Base-by-base conservation (phyloP, 2,888 invertebrate genomes). In the Eupithecia subfuscata region DNA sequence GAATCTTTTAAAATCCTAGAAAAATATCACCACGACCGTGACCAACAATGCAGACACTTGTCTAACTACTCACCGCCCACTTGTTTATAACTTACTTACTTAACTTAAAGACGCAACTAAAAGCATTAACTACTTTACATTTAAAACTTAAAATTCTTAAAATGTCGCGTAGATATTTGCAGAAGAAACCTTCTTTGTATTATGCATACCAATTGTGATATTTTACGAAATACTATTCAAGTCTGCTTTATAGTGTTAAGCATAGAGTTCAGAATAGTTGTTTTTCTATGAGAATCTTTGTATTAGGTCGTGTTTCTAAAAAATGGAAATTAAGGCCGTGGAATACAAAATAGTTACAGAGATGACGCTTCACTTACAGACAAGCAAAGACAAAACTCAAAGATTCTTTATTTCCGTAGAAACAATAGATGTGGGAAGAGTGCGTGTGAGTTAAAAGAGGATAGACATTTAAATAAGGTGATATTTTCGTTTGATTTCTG, bases 321-420 rank as follows among this genome's bases (percentile, higher is more conserved):
- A 90, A 90, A 91, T 91, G 89, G 88, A 91, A 89, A 91, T 91
- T 90, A 88, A 88, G 91, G 60, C 22, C 4, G 9, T 43, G 67
- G 75, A 25, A 25, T 75, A 65, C 5, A n/a, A n/a, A 64, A 43
- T 56, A 69, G 45, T 64, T 22, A 16, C 12, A 8, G 11, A 37
- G 40, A 40, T 9, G 40, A 9, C 6, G 9, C 9, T 40, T 40
- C 40, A 40, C 40, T 40, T 40, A 37, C 2, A 37, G 37, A 37
- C 37, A 7, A 37, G 37, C 37, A 37, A 37, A 37, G 37, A 37
- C 37, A 37, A 37, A 37, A 5, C 37, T 37, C 7, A 37, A 37
- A 37, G 5, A 37, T 7, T 37, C 37, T 37, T 37, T 37, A 37
- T 37, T 37, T 37, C 37, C 37, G 37, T 37, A 37, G 5, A 7